Percentiles rank a stretch among this genome's conserved stretches.
Conservation (phyloP, 2,888 invertebrate genomes). For the Cerceris rybyensis region DNA sequence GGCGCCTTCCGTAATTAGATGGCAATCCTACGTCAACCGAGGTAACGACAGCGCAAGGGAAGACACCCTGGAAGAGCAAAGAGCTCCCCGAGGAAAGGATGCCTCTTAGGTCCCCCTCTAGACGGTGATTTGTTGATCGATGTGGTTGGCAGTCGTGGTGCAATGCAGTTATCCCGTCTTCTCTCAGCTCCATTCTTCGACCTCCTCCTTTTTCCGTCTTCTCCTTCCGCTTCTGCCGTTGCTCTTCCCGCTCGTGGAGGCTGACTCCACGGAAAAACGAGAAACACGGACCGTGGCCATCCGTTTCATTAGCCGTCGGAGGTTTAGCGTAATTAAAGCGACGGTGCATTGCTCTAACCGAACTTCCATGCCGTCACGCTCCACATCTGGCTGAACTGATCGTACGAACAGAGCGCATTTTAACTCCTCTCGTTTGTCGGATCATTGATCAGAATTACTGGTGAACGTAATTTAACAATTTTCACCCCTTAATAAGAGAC, state of each 20-base stretch:
- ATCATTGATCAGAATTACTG: no score
- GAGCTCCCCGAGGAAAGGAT: constrained; percentile 8
- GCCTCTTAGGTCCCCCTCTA: constrained; percentile 24
- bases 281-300: constrained; percentile 16
- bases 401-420: no score
- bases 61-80: constrained; percentile 4
- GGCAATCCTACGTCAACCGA: neutral
- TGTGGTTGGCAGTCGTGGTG: constrained; percentile 64
- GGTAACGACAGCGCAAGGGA: neutral
- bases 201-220: constrained; percentile 18
- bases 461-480: no score
- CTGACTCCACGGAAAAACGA: constrained; percentile 24
- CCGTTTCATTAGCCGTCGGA: constrained; percentile 50
- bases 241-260: constrained; percentile 18
- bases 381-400: no score
- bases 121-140: constrained; percentile 72
- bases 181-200: constrained; percentile 29
- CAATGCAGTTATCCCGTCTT: constrained; percentile 62
- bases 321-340: constrained; percentile 60
- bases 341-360: constrained; percentile 8
- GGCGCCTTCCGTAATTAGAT: constrained; percentile 41
- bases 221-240: constrained; percentile 10
- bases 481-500: no score
- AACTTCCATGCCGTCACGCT: no score
- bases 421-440: no score